Evolutionary conservation across 2,888 invertebrate genomes (phyloP), one percentile per base, ranked within the genome.

Genomic region (Polyommatus iphigenia): DNA sequence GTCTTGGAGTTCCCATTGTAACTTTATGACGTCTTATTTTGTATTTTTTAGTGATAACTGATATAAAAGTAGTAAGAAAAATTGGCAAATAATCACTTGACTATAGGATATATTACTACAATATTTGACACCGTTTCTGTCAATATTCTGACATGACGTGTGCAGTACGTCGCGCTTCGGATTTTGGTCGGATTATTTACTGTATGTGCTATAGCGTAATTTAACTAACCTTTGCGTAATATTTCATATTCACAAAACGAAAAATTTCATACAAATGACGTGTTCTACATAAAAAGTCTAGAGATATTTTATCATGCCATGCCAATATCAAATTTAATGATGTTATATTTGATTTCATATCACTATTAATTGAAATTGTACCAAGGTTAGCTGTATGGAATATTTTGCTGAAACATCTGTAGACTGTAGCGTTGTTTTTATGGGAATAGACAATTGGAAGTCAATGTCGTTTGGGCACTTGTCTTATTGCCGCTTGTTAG

Each of bases 381-480:
- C 20, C 24, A 62, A 62, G 62, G 62, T 24, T 62, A 62, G 62
- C 20, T 62, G 62, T 24, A 62, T 24, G 24, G 62, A 62, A 62
- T 24, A 62, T 62, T 62, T 62, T 62, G 24, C 13, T 62, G 62
- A 54, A 62, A 20, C 10, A 24, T 62, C 8, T 24, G 62, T 62
- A 24, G 20, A 24, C 8, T 24, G 62, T 62, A 24, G 20, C 24
- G 62, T 62, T 54, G 15, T 76, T 57, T 29, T n/a, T 57, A 76
- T 76, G 57, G 59, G 76, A 76, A 76, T 73, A 73, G 24, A 20
- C 62, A 24, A 62, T 62, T 62, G 24, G 24, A 62, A 24, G 24
- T 62, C 62, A 24, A 62, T 62, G 24, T 62, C 62, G 62, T 24
- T 62, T 62, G 24, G 24, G 62, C 62, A 62, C 24, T 62, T 62